Base-by-base conservation (phyloP, 2,888 invertebrate species). In the Sceliomorpha sp. region DNA sequence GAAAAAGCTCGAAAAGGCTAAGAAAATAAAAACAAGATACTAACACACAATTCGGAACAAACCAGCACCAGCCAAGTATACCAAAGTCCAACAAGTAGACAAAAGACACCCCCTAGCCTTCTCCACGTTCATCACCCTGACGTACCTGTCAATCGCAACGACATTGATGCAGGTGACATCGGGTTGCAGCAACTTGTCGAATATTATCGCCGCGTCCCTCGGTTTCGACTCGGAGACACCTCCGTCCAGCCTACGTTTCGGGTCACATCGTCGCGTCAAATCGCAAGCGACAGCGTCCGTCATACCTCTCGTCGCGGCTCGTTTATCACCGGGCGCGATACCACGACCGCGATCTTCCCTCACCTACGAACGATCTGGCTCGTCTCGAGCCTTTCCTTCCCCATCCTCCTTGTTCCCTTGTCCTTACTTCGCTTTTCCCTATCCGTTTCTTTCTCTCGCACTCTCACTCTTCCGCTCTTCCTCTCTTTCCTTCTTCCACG, bases 201-300 rank as follows among this genome's bases (percentile, higher is more conserved):
- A 29, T 32, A 45, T 26, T 17, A 26, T 40, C 20, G 37, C 45
- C 40, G 12, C 32, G 17, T 34, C 34, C 37, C 26, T 4, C 12
- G 12, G 14, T 26, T 2, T 13, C 10, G 37, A 27, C 17, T 55
- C 32, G 13, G 36, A 13, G 40, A 47, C 50, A 44, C 58, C 58
- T 48, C 17, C 40, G 45, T 45, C 26, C 13, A 50, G 20, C 40
- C 50, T 51, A 55, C 51, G 62, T 47, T 17, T 32, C 17, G 27
- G 60, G 37, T 67, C 60, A 67, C 67, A 59, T 55, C 42, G 39
- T 60, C 67, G 67, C 67, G 59, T 47, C 36, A 60, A 48, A 55
- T 55, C 53, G 50, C 42, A 51, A 24, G 51, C 51, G 56, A 58
- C 60, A 59, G 67, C 34, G 53, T 48, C 47, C 67, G 67, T 67